Percentiles rank a stretch among this genome's conserved stretches.
Evolutionary conservation across 2,888 invertebrate genomes (phyloP).

Genomic region (Scaptomyza flava): DNA sequence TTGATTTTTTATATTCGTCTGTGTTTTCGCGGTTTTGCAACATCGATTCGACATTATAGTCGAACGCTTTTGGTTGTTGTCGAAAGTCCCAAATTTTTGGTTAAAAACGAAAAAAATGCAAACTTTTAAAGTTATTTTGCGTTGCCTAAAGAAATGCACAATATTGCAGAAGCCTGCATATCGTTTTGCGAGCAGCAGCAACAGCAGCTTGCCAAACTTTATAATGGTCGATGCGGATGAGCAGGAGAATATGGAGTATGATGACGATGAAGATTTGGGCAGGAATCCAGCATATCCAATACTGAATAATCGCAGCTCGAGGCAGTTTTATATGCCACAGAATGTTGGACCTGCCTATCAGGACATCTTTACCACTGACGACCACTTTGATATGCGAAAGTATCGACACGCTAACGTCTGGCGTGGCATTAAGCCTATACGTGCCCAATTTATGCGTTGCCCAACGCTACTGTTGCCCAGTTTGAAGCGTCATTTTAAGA

Average conservation of each 20-base stretch:
- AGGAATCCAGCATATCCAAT: conserved; percentile 31
- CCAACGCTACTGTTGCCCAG: conserved; percentile 48
- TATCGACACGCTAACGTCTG: conserved; percentile 13
- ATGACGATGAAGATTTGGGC: conserved; percentile 8
- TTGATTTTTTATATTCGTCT: background rate
- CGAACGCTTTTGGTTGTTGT: conserved; percentile 2
- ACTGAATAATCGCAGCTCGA: conserved; percentile 35
- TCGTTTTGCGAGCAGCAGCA: conserved; percentile 42
- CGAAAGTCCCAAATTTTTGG: conserved; percentile 27
- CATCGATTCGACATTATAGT: too few relatives aligned
- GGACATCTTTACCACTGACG: conserved; percentile 40
- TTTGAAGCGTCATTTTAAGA: conserved; percentile 38
- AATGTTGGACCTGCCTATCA: conserved; percentile 63
- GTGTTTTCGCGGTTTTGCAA: background rate
- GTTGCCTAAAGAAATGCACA: conserved; percentile 21
- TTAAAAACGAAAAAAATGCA: conserved; percentile 33
- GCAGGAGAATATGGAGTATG: conserved; percentile 29
- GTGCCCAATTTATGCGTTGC: conserved; percentile 40
- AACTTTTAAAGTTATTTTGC: conserved; percentile 19
- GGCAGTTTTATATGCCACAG: conserved; percentile 63
- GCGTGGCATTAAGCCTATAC: conserved; percentile 27
- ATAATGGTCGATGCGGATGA: conserved; percentile 42
- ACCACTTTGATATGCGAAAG: conserved; percentile 32
- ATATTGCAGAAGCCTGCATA: background rate
- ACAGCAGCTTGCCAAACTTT: conserved; percentile 22